These are phyloP conservation scores for Porphyrio hochstetteri DNA, from an alignment of 2,113 vertebrate species.

Conservation along the genomic window DNA sequence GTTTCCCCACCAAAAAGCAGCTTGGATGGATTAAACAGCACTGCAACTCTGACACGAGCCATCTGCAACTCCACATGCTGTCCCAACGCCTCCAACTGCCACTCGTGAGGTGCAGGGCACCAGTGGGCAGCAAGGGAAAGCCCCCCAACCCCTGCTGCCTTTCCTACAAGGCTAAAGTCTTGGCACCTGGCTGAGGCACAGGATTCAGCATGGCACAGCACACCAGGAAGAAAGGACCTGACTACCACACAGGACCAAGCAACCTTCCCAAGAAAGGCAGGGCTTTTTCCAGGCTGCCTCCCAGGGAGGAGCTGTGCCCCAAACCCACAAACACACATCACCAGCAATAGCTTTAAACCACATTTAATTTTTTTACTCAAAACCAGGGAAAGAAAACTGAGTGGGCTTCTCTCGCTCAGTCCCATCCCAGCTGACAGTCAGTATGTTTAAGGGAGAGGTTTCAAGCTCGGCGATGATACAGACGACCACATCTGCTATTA, in stretches of 20 bases:
- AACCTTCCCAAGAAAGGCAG: neutral
- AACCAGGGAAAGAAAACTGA: neutral
- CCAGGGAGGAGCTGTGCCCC: neutral
- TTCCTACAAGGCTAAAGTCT: neutral
- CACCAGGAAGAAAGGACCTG: neutral
- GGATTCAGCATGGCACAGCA: neutral
- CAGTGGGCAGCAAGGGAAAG: neutral
- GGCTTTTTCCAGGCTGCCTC: neutral
- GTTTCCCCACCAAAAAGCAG: neutral
- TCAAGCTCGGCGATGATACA: neutral
- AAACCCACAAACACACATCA: neutral
- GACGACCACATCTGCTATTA: neutral
- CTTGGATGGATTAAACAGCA: rapidly evolving
- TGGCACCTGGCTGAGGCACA: neutral
- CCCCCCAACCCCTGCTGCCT: rapidly evolving
- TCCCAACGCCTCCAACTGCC: rapidly evolving
- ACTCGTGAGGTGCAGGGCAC: rapidly evolving
- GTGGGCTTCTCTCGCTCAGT: neutral
- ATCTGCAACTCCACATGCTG: rapidly evolving
- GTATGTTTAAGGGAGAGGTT: neutral
- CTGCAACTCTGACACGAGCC: rapidly evolving
- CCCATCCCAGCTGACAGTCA: neutral
- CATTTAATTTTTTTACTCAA: neutral
- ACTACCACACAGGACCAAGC: rapidly evolving
- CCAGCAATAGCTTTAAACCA: neutral